Conservation (phyloP, 2,888 invertebrate genomes). For the Agrochola macilenta region DNA sequence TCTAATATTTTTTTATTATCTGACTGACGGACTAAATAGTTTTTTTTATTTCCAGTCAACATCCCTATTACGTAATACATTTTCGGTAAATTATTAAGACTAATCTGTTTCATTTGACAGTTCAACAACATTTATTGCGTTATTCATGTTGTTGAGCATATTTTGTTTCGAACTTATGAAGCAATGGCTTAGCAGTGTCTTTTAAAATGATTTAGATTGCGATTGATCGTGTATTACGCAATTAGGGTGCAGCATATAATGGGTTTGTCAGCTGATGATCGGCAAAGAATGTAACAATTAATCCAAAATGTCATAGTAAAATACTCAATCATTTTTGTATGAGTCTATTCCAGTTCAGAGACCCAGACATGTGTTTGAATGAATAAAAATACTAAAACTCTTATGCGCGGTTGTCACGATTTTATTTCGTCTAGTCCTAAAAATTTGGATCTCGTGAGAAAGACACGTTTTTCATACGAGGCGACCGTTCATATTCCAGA, state of each 20-base stretch:
- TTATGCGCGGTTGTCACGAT: conserved; percentile 14
- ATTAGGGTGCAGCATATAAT: background rate
- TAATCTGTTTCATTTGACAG: no score
- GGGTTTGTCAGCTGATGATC: background rate
- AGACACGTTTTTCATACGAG: conserved; percentile 37
- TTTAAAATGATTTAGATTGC: no score
- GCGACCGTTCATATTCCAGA: conserved; percentile 20
- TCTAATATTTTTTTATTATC: no score
- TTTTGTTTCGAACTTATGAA: no score
- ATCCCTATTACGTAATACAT: no score
- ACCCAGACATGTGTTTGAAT: background rate
- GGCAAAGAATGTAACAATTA: background rate
- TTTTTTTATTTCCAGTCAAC: no score
- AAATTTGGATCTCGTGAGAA: conserved; percentile 46
- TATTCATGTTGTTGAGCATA: no score
- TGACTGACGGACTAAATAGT: no score
- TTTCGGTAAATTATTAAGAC: no score
- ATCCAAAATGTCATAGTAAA: background rate
- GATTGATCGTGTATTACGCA: no score
- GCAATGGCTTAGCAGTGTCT: no score
- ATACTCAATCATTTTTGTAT: background rate
- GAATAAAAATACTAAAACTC: background rate
- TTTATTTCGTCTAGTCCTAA: conserved; percentile 28
- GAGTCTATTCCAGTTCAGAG: background rate
- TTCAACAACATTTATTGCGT: no score